Percentiles rank a stretch among this genome's conserved stretches.
Conservation (phyloP, 2,888 invertebrate genomes). For the Tetragonisca angustula region DNA sequence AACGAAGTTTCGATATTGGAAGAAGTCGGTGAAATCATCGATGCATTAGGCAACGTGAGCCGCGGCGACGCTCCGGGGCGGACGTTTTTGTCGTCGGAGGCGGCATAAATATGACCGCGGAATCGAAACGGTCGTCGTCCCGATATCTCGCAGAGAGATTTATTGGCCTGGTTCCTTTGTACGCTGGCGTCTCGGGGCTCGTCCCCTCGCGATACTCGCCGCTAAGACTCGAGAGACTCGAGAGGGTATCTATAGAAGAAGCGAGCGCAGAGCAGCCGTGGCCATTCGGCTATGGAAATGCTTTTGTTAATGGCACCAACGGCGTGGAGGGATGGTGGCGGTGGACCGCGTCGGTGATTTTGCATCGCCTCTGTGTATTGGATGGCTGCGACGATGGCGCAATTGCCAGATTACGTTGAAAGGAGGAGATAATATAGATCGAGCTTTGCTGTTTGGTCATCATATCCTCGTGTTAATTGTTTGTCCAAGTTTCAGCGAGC, state of each 20-base stretch:
- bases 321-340: neutral
- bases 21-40: neutral
- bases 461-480: no score
- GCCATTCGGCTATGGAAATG: slow-evolving; percentile 15
- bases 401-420: neutral
- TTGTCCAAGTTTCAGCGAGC: neutral
- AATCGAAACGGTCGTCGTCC: slow-evolving; percentile 31
- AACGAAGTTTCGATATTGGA: neutral
- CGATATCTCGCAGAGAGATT: slow-evolving; percentile 39
- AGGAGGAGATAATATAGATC: neutral
- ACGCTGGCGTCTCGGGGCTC: neutral
- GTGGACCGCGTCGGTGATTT: neutral
- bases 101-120: slow-evolving; percentile 39
- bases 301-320: slow-evolving; percentile 28
- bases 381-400: neutral
- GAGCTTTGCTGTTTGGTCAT: neutral
- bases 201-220: slow-evolving; percentile 23
- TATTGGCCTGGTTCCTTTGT: slow-evolving; percentile 43
- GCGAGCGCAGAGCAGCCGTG: neutral
- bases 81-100: slow-evolving; percentile 7
- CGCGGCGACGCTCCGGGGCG: slow-evolving; percentile 16
- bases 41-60: slow-evolving; percentile 20
- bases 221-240: slow-evolving; percentile 1
- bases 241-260: slow-evolving; percentile 1
- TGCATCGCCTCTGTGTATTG: neutral